Evolutionary conservation across 2,113 vertebrate species (phyloP).

Genomic region (Paralichthys olivaceus): DNA sequence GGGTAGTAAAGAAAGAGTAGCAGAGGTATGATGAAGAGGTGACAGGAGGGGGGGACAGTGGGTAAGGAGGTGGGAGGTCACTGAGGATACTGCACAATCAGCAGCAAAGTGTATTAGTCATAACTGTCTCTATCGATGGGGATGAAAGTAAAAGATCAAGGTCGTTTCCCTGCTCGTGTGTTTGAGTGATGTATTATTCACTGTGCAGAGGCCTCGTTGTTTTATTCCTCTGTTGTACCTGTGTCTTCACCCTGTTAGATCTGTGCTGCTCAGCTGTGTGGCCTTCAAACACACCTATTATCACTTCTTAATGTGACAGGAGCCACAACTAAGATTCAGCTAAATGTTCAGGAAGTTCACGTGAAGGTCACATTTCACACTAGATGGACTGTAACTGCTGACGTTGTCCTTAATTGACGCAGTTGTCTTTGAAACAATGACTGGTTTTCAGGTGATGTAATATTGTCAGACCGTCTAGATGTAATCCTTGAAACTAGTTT

Average conservation of each 20-base stretch:
- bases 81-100: slow-evolving; percentile 47
- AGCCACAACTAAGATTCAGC: slow-evolving; percentile 10
- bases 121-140: slow-evolving; percentile 4
- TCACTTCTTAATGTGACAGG: slow-evolving; percentile 16
- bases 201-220: slow-evolving; percentile 12
- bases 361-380: slow-evolving; percentile 19
- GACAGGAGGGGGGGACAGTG: slow-evolving; percentile 10
- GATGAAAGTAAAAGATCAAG: slow-evolving; percentile 57
- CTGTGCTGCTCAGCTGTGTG: slow-evolving; percentile 5
- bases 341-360: not conserved
- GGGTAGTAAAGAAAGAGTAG: not conserved
- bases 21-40: slow-evolving; percentile 13
- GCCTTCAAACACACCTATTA: slow-evolving; percentile 4
- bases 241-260: slow-evolving; percentile 3
- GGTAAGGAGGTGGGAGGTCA: slow-evolving; percentile 34
- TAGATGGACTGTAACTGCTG: slow-evolving; percentile 5
- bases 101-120: slow-evolving; percentile 46
- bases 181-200: slow-evolving; percentile 50
- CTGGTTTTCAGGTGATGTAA: not conserved
- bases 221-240: slow-evolving; percentile 17
- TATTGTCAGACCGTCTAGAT: too few species aligned
- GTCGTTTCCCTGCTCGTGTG: slow-evolving; percentile 26
- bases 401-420: not conserved
- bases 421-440: not conserved
- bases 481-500: too few species aligned